Evolutionary conservation across 2,888 invertebrate species (phyloP), one percentile per base, ranked within the genome.

Genomic region (Luffia ferchaultella): DNA sequence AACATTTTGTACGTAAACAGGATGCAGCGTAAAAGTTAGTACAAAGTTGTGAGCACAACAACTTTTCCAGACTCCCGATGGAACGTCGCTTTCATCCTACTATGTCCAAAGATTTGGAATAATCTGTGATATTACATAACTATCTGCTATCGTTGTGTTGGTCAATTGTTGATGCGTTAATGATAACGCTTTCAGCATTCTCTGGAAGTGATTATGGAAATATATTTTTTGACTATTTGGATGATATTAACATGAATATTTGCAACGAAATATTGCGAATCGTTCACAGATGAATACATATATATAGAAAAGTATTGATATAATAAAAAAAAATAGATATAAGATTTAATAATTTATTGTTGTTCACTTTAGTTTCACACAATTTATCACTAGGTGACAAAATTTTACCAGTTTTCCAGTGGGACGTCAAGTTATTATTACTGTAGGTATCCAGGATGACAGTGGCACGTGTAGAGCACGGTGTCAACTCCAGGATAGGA

Each of bases 141-240:
- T 77, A 74, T 75, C 80, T 79, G 73, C 50, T 55, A 52, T 79
- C 80, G 73, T 80, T 84, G 75, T 75, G 79, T 82, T 84, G 71
- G 85, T 85, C 84, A 85, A 85, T 85, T 85, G 80, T 82, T 79
- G 76, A 74, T 75, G 68, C 76, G 75, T 77, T 78, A 73, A 52
- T 49, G 55, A 50, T 69, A 68, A 67, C 76, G 73, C 75, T 73
- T 72, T 71, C 71, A 61, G 60, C 58, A 64, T 62, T 61, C 58
- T 74, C 70, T 70, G 69, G 67, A 46, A 43, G 49, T 49, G 78
- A 73, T 72, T 61, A 67, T 68, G 68, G 75, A 78, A 78, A 77
- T 84, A 85, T 85, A 85, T 84, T 84, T 85, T 85, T 85, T 83
- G 83, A 85, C 80, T 76, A 78, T 76, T 77, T 80, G 80, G 79